Base-by-base conservation (phyloP, 2,888 invertebrate species). In the Rhagophthalmus giganteus region DNA sequence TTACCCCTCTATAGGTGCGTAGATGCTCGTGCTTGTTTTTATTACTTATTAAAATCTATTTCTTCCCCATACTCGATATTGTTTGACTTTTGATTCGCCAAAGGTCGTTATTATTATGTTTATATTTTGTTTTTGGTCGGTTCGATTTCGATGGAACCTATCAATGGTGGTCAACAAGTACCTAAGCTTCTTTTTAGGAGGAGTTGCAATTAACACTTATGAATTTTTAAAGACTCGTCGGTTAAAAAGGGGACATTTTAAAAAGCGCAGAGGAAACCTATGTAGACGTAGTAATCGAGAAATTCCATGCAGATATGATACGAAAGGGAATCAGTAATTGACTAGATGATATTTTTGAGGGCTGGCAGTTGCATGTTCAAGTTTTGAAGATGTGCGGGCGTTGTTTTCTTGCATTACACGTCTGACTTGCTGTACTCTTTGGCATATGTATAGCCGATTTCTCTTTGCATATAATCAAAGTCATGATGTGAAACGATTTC, bases 41-140 rank as follows among this genome's bases (percentile, higher is more conserved):
- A 58, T 58, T 58, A 58, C 56, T 58, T 58, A 58, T 58, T 58
- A 58, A 58, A 56, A 58, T 56, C 58, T 56, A 58, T 56, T 56
- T 56, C 54, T 46, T 27, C 40, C 28, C 50, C 50, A 45, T 34
- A 30, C 24, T 26, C 54, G 30, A 40, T 39, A 45, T 48, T 52
- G 48, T 45, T 56, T 9, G 13, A 28, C 32, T 15, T 24, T 15
- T 20, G 16, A n/a, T n/a, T n/a, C n/a, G n/a, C n/a, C n/a, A n/a
- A n/a, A n/a, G n/a, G n/a, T n/a, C n/a, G n/a, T n/a, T n/a, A n/a
- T n/a, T n/a, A n/a, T n/a, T n/a, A 20, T 5, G 20, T 20, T 20
- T 20, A 5, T 5, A 20, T 20, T 20, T 20, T 5, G 20, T 20
- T 20, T 20, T 5, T 5, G 3, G 20, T 20, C 7, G 20, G 4